Base-by-base conservation (phyloP, 2,888 invertebrate genomes). In the Hemaris fuciformis region DNA sequence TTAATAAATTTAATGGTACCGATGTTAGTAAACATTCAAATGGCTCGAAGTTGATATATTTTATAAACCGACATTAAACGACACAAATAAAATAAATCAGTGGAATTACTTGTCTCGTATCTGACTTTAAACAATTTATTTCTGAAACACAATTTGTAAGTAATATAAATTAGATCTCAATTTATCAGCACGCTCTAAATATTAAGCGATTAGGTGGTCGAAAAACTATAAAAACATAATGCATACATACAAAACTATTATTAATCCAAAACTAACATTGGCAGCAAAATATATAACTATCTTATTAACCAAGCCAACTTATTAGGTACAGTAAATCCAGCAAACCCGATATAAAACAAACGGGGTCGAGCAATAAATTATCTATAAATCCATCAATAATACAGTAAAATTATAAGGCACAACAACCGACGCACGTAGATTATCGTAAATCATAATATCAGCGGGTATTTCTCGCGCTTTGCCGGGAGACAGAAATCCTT, bases 391-490 rank as follows among this genome's bases (percentile, higher is more conserved):
- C 15, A 60, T 62, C 59, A 59, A 63, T 59, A 58, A 41, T 64
- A 62, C 61, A 65, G 62, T 63, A 59, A 66, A 62, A 66, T 60
- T 59, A 66, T 68, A 67, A 66, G 27, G 66, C 69, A 71, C 66
- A 66, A 71, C 71, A 71, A 69, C 69, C 72, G 70, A 75, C 71
- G 75, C 67, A 68, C 66, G 75, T 70, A 79, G 75, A 70, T 75
- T 80, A 80, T 79, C 79, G 78, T 82, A 81, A 81, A 84, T 80
- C 81, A 84, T 75, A 84, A 76, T 73, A 73, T 78, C 79, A 79
- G 81, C 81, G 81, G 75, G 74, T 70, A 73, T 73, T 68, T 68
- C 73, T 74, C 73, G 76, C 77, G 75, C 72, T 72, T 68, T 68
- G 71, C 77, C 70, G 77, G 76, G 75, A 77, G 70, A 79, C 69